Conservation (phyloP, 1,140 invertebrate species). For the Ladona fulva region DNA sequence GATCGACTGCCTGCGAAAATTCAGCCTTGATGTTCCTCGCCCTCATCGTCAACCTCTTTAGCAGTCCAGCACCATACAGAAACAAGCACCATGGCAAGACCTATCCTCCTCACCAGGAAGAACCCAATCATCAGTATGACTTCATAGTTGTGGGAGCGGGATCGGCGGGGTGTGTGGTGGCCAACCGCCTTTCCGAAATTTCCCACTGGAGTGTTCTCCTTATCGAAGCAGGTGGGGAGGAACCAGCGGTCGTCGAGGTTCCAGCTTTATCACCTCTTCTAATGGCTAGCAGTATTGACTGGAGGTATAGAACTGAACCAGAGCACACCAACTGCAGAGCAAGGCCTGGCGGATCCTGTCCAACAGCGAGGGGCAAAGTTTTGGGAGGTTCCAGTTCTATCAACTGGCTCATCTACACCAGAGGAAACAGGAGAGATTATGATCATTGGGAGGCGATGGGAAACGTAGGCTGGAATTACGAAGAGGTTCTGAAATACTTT, state of each 20-base stretch:
- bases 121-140: slow-evolving; percentile 18
- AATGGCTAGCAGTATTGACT: slow-evolving; percentile 46
- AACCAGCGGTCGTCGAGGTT: slow-evolving; percentile 56
- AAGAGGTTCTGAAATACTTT: slow-evolving; percentile 59
- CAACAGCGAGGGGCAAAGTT: slow-evolving; percentile 49
- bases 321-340: slow-evolving; percentile 21
- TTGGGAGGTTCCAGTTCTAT: slow-evolving; percentile 68
- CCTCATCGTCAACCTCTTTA: neutral
- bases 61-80: neutral
- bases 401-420: slow-evolving; percentile 83
- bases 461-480: slow-evolving; percentile 61
- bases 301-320: slow-evolving; percentile 48
- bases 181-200: slow-evolving; percentile 37
- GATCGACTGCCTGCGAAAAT: neutral
- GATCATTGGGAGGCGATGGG: slow-evolving; percentile 62
- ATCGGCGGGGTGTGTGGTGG: slow-evolving; percentile 41
- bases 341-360: slow-evolving; percentile 32
- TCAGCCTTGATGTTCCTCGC: neutral
- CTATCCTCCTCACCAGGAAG: neutral
- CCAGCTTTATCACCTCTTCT: slow-evolving; percentile 51
- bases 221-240: slow-evolving; percentile 48
- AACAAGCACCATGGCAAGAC: neutral
- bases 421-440: slow-evolving; percentile 67
- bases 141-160: slow-evolving; percentile 40
- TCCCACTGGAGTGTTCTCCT: slow-evolving; percentile 43